These are phyloP conservation scores for Alexandromys fortis DNA, from an alignment of 2,113 vertebrate genomes.

Conservation along the genomic window DNA sequence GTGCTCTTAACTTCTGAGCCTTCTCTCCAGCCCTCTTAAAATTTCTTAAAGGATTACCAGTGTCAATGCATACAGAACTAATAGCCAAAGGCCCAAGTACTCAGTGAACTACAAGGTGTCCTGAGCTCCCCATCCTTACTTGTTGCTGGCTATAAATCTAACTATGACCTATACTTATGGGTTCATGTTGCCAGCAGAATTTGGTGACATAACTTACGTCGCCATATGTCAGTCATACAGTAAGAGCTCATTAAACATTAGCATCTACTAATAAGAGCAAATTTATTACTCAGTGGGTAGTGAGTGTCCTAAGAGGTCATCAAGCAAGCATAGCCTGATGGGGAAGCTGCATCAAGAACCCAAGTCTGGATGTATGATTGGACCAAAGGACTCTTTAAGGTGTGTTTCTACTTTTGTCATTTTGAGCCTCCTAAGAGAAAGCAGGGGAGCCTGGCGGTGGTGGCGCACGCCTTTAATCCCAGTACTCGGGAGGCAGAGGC, in stretches of 20 bases:
- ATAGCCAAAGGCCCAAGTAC: neutral
- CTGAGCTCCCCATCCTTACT: neutral
- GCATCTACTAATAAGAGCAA: conserved; percentile 3
- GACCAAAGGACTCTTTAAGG: neutral
- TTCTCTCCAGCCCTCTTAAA: neutral
- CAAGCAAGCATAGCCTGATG: neutral
- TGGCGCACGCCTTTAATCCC: too few species aligned
- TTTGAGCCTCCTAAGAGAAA: conserved; percentile 14
- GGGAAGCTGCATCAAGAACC: neutral
- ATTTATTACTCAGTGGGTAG: neutral
- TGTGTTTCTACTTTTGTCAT: conserved; percentile 30
- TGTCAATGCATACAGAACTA: neutral
- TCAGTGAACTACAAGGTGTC: neutral
- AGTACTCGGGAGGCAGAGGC: too few species aligned
- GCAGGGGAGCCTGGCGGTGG: neutral
- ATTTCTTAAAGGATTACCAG: neutral
- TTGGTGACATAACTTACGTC: neutral
- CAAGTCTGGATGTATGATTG: neutral
- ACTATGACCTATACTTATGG: neutral
- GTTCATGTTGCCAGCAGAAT: neutral
- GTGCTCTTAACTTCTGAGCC: too few species aligned
- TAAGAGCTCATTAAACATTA: neutral
- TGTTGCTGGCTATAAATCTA: neutral
- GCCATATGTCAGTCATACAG: neutral
- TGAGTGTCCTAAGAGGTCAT: neutral